Conservation (phyloP, 1,140 invertebrate species). For the Drosophila sulfurigaster region DNA sequence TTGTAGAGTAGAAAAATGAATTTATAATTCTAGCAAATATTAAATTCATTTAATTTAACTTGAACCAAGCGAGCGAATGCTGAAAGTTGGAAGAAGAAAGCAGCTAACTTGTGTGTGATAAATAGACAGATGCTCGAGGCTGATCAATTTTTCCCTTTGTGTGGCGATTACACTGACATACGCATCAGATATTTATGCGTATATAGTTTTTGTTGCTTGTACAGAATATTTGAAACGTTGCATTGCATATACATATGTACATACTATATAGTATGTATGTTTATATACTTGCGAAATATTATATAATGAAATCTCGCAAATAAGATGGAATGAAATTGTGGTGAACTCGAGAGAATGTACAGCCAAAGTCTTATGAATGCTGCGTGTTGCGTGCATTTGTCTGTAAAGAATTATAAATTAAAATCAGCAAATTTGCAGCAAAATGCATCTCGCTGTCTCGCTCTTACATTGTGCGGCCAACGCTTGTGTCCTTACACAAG, state of each 20-base stretch:
- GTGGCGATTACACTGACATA: neutral
- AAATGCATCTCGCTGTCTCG: slow-evolving; percentile 2
- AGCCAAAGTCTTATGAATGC: neutral
- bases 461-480: slow-evolving; percentile 11
- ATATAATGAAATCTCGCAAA: slow-evolving; percentile 13
- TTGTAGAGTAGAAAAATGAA: neutral
- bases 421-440: slow-evolving; percentile 18
- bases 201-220: neutral
- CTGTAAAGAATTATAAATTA: slow-evolving; percentile 30
- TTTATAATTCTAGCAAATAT: neutral
- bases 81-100: neutral
- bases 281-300: slow-evolving; percentile 3
- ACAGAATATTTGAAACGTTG: neutral
- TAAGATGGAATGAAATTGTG: neutral
- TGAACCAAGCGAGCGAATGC: neutral
- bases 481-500: neutral
- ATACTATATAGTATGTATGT: neutral
- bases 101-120: neutral
- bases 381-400: slow-evolving; percentile 19
- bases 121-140: slow-evolving; percentile 2
- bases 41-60: neutral
- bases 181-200: neutral
- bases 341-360: neutral
- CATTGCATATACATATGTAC: neutral
- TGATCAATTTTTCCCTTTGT: slow-evolving; percentile 2